Evolutionary conservation across 2,113 vertebrate genomes (phyloP).

Genomic region (Notothenia rossii): DNA sequence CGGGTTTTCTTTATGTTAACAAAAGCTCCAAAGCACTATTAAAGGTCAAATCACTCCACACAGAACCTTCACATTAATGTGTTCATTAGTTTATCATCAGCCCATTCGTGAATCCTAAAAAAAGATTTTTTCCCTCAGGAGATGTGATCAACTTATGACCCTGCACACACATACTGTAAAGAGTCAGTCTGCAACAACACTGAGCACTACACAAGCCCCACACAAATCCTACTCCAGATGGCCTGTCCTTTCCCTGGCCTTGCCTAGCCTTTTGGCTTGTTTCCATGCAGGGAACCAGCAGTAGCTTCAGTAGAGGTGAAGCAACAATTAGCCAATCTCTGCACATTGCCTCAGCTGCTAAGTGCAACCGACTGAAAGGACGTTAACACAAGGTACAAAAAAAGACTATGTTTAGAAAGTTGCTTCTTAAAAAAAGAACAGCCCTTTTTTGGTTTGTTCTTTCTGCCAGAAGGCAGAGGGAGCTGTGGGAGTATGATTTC

Average conservation of each 20-base stretch:
- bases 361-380: constrained; percentile 29
- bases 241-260: constrained; percentile 14
- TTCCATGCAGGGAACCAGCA: constrained; percentile 25
- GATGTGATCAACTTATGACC: constrained; percentile 38
- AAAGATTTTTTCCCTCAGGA: background rate
- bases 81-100: background rate
- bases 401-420: background rate
- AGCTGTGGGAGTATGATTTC: constrained; percentile 14
- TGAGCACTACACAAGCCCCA: background rate
- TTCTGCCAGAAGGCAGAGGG: constrained; percentile 10
- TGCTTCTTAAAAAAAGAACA: constrained; percentile 16
- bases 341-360: constrained; percentile 13
- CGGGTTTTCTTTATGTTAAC: background rate
- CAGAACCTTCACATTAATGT: background rate
- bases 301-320: constrained; percentile 21
- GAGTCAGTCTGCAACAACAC: constrained; percentile 5
- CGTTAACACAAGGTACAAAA: constrained; percentile 2
- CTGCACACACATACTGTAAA: constrained; percentile 2
- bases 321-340: constrained; percentile 39
- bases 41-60: background rate
- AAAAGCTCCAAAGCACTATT: background rate
- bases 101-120: background rate
- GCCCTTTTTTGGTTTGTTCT: constrained; percentile 32
- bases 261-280: constrained; percentile 6
- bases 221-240: constrained; percentile 43